phyloP scores from a whole-genome alignment of 2,797 vertebrate genomes.

The Onychomys arenicola region DNA sequence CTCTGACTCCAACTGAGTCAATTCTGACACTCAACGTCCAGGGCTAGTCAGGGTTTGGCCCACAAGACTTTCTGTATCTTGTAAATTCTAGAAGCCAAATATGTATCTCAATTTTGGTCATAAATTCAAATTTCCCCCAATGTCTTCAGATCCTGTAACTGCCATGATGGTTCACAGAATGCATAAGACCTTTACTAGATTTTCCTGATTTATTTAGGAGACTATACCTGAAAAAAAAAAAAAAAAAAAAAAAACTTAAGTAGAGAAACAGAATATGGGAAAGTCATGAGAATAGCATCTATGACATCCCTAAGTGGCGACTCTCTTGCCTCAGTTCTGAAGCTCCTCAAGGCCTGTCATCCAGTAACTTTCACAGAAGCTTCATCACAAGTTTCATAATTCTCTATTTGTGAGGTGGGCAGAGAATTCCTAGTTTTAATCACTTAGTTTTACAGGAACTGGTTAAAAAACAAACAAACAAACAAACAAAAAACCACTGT shows the following conservation, averaged over 20 bases:
- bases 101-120: not conserved
- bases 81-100: not conserved
- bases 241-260: accelerated
- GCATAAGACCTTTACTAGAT: not conserved
- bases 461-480: too few relatives aligned
- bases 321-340: not conserved
- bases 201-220: not conserved
- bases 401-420: not conserved
- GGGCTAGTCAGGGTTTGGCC: not conserved
- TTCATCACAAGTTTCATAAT: not conserved
- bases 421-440: not conserved
- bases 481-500: not conserved
- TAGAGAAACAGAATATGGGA: not conserved
- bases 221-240: not conserved
- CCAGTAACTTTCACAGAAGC: too few relatives aligned
- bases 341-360: not conserved
- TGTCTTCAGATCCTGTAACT: not conserved
- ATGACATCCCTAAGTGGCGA: not conserved
- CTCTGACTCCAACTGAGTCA: not conserved
- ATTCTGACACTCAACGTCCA: not conserved
- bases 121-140: not conserved
- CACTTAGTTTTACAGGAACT: not conserved
- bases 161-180: not conserved
- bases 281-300: not conserved
- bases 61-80: not conserved